Percentiles rank a stretch among this genome's conserved stretches.
Conservation (phyloP, 2,797 vertebrate species). For the Momotus momota region DNA sequence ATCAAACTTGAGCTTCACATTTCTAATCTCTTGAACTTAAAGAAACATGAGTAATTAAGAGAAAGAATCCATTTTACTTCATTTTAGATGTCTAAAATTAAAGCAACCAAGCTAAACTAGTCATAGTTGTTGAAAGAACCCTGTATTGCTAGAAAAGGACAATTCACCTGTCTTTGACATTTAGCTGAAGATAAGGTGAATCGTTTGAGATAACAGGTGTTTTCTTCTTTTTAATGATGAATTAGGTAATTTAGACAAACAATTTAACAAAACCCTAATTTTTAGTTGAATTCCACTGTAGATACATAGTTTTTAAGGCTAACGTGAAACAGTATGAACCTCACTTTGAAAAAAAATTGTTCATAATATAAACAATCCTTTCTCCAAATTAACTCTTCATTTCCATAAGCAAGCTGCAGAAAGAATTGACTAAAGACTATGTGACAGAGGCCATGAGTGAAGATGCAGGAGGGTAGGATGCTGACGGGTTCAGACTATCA, state of each 20-base stretch:
- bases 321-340: not conserved
- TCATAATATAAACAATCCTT: not conserved
- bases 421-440: not conserved
- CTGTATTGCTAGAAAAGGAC: not conserved
- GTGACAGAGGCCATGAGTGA: not conserved
- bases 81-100: not conserved
- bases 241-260: not conserved
- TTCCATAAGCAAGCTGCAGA: not conserved
- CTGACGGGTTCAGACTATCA: not conserved
- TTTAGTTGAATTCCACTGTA: not conserved
- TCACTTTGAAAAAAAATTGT: not conserved
- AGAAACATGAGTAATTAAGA: not conserved
- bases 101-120: not conserved
- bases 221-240: not conserved
- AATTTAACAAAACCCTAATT: not conserved
- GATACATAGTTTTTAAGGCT: not conserved
- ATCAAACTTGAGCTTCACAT: not conserved
- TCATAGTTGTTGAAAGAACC: no score
- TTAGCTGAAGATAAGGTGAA: not conserved
- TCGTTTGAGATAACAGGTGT: not conserved
- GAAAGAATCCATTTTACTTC: not conserved
- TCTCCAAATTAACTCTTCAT: not conserved
- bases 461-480: constrained; percentile 6
- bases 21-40: not conserved
- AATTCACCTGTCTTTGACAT: not conserved